Evolutionary conservation across 1,140 invertebrate genomes (phyloP), one percentile per base, ranked within the genome.

Genomic region (Elysia chlorotica): DNA sequence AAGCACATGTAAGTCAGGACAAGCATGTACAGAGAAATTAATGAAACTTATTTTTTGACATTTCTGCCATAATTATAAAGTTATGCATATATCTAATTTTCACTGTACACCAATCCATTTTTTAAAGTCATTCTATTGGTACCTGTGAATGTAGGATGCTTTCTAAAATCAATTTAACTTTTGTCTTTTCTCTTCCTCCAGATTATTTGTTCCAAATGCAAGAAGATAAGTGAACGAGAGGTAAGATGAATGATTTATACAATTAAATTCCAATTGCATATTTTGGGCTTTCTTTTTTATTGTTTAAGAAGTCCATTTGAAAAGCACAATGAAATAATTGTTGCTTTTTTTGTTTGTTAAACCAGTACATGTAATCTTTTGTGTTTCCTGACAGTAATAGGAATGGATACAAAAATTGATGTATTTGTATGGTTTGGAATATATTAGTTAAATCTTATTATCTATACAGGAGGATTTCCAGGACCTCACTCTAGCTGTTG

Each of bases 391-490:
- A 5, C 28, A 10, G 35, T 38, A 3, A n/a, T n/a, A n/a, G n/a
- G n/a, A n/a, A n/a, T n/a, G n/a, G n/a, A n/a, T n/a, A n/a, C n/a
- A n/a, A n/a, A n/a, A n/a, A n/a, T n/a, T n/a, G n/a, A n/a, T n/a
- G n/a, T n/a, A n/a, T n/a, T n/a, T n/a, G n/a, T n/a, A n/a, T n/a
- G n/a, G n/a, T n/a, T n/a, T n/a, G n/a, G n/a, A n/a, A n/a, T n/a
- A n/a, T n/a, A n/a, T n/a, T n/a, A n/a, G n/a, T n/a, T n/a, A n/a
- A n/a, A n/a, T n/a, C n/a, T n/a, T n/a, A n/a, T n/a, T n/a, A n/a
- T n/a, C n/a, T n/a, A n/a, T 77, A 17, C 62, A 86, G 83, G 85
- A 87, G 63, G 81, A 87, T 65, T 87, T 84, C 66, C 69, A 83
- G 25, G 85, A 87, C 75, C 63, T 87, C n/a, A 79, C 83, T 31